Conservation (phyloP, 92 coral and sea anemone species). For the Galaxea fascicularis region DNA sequence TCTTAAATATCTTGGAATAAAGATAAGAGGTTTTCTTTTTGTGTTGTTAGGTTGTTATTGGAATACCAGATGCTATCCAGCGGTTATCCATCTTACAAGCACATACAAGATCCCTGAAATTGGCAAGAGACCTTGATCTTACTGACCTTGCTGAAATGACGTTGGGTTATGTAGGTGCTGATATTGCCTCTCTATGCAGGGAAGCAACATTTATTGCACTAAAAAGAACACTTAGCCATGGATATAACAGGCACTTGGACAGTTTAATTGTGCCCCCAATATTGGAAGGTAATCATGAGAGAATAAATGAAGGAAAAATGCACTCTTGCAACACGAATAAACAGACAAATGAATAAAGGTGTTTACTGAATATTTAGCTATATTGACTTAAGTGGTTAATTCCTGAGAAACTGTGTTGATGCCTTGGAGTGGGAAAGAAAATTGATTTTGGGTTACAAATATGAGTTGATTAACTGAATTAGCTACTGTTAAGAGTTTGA, state of each 20-base stretch:
- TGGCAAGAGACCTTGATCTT: constrained; percentile 82
- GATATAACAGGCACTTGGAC: too few species aligned
- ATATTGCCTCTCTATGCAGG: constrained; percentile 84
- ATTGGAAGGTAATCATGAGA: neutral
- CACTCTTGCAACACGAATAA: neutral
- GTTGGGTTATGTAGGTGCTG: constrained; percentile 96
- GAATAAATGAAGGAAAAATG: neutral
- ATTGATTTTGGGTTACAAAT: too few species aligned
- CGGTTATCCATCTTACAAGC: constrained; percentile 85
- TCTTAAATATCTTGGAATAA: too few species aligned
- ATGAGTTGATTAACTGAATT: too few species aligned
- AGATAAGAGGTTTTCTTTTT: too few species aligned
- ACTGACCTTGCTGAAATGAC: constrained; percentile 80
- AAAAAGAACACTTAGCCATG: constrained; percentile 41
- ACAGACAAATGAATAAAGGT: neutral
- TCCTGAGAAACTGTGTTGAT: too few species aligned
- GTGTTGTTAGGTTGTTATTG: constrained; percentile 84
- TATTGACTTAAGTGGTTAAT: too few species aligned
- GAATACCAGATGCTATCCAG: constrained; percentile 83
- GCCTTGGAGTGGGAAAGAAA: too few species aligned
- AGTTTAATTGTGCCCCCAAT: neutral
- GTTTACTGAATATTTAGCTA: too few species aligned
- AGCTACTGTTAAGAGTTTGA: too few species aligned
- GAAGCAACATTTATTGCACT: constrained; percentile 85
- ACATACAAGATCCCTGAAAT: constrained; percentile 67